Evolutionary conservation across 2,113 vertebrate species (phyloP), one percentile per base, ranked within the genome.

Genomic region (Leptobrachium leishanense): DNA sequence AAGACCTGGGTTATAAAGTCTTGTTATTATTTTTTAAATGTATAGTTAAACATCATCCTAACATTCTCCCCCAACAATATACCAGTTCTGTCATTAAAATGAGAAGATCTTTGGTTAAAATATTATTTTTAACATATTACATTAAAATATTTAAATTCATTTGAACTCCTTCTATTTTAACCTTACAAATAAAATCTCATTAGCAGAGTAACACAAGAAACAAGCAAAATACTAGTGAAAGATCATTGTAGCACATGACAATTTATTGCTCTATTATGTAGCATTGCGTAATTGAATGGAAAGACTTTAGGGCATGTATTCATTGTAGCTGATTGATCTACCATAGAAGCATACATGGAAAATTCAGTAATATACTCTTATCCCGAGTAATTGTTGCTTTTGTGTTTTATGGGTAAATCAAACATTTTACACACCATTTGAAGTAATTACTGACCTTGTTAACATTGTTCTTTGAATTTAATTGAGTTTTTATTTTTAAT

Each of bases 361-460:
- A 64, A 12, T 15, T 57, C 57, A 64, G 9, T 64, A 64, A 31
- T 64, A 64, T 64, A 6, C 9, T 9, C 2, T 3, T 9, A 5
- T 64, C 6, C 31, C 8, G 31, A 5, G 12, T 64, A 5, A 31
- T 20, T 64, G 13, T 64, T 20, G 62, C 62, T 9, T 64, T 64
- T 15, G 62, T 39, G 2, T 12, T 59, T 59, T 59, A 59, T 59
- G 10, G 46, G 2, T 59, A 59, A 59, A 12, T 3, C 31, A 64
- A 64, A 31, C 62, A 64, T 64, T 64, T 64, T 64, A 64, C 62
- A 64, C 62, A 64, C n/a, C 31, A 64, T 64, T 64, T 12, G 31
- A 64, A 31, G 62, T 59, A 64, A 64, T 64, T 64, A 31, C 62
- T 64, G 20, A 31, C 62, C 15, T 13, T 64, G 7, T 31, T 64